These are phyloP conservation scores for Syrista parreyssii DNA, from an alignment of 2,888 invertebrate genomes.

Conservation along the genomic window DNA sequence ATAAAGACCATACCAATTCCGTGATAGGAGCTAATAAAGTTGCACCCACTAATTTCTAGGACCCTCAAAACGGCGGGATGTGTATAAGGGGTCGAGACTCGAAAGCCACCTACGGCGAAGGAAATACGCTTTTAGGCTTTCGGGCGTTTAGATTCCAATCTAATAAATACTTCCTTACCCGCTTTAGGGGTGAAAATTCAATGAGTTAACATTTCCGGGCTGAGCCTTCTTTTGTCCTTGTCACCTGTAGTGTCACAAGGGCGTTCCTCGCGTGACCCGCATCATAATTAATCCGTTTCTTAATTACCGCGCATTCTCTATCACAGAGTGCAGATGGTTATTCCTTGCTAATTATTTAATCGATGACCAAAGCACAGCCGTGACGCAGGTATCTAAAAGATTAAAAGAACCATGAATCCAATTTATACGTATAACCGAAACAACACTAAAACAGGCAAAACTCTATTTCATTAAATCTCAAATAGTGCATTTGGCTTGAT, in stretches of 20 bases:
- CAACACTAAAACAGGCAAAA: background rate
- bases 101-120: constrained; percentile 55
- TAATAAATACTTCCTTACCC: constrained; percentile 56
- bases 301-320: constrained; percentile 18
- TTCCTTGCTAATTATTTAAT: constrained; percentile 31
- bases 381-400: background rate
- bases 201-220: constrained; percentile 28
- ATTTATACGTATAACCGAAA: background rate
- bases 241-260: constrained; percentile 28
- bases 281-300: constrained; percentile 32
- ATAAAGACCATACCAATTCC: constrained; percentile 32
- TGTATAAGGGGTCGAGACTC: constrained; percentile 31
- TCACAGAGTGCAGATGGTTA: constrained; percentile 23
- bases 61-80: background rate
- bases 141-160: constrained; percentile 58
- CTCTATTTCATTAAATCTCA: background rate
- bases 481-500: background rate
- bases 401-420: background rate
- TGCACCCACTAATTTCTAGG: constrained; percentile 53
- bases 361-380: constrained; percentile 18
- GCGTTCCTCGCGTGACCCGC: constrained; percentile 26
- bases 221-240: constrained; percentile 19
- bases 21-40: constrained; percentile 56
- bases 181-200: constrained; percentile 18
- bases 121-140: constrained; percentile 56